Conservation (phyloP, 1,140 invertebrate species). For the Pogonus chalceus region DNA sequence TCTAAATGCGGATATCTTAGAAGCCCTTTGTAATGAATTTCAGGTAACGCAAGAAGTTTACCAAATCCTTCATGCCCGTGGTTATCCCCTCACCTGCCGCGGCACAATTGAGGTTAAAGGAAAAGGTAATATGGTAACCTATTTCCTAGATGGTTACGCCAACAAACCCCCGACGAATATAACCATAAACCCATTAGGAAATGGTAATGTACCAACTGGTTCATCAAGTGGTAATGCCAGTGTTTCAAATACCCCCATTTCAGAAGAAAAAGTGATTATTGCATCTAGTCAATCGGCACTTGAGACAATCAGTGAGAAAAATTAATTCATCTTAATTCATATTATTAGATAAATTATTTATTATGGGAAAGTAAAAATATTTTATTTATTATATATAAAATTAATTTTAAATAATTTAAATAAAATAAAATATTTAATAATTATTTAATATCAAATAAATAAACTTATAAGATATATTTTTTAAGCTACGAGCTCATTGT, state of each 20-base stretch:
- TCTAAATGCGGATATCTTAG: no score
- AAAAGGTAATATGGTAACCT: slow-evolving; percentile 91
- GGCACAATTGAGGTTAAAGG: slow-evolving; percentile 85
- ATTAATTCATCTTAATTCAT: no score
- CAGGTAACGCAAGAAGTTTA: slow-evolving; percentile 82
- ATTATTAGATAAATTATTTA: no score
- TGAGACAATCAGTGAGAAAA: slow-evolving; percentile 2
- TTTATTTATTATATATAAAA: no score
- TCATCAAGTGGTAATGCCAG: not conserved
- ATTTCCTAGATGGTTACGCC: slow-evolving; percentile 59
- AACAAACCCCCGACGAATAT: slow-evolving; percentile 25
- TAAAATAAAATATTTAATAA: no score
- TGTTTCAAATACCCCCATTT: not conserved
- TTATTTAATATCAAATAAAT: no score
- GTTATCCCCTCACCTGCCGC: slow-evolving; percentile 66
- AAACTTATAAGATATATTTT: no score
- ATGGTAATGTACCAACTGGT: slow-evolving; percentile 1
- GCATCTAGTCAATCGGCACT: slow-evolving; percentile 3
- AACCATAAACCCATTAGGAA: slow-evolving; percentile 27
- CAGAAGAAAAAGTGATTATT: not conserved
- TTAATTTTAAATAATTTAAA: no score
- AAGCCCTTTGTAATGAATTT: no score
- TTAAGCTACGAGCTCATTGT: no score
- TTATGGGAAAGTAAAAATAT: no score
- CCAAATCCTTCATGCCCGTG: slow-evolving; percentile 61